These are phyloP conservation scores for Steatocranus sp. DNA, from an alignment of 2,797 vertebrate genomes.

Conservation along the genomic window DNA sequence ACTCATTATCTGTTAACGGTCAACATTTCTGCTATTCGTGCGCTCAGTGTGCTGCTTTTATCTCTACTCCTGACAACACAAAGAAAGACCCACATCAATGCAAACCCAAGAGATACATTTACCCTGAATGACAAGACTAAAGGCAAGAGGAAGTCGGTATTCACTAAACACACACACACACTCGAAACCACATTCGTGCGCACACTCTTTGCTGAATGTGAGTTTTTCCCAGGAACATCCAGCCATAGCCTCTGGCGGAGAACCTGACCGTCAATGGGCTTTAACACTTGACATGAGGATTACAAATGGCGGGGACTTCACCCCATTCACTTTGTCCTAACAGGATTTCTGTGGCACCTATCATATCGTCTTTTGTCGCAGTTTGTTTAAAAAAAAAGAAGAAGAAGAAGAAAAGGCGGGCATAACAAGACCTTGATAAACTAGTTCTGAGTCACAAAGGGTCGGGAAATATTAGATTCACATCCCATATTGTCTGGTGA, in stretches of 20 bases:
- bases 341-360: constrained; percentile 23
- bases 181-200: not conserved
- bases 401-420: not conserved
- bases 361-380: constrained; percentile 39
- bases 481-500: not conserved
- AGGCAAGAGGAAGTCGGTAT: not conserved
- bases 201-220: not conserved
- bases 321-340: constrained; percentile 11
- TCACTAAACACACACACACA: not conserved
- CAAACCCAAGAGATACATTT: constrained; percentile 2
- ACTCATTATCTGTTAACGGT: not conserved
- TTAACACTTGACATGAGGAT: constrained; percentile 28
- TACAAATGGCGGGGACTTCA: constrained; percentile 17
- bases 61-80: not conserved
- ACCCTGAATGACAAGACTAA: not conserved
- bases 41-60: not conserved
- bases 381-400: not conserved
- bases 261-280: constrained; percentile 36
- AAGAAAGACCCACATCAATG: not conserved
- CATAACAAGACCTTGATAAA: constrained; percentile 13
- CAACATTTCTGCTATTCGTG: not conserved
- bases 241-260: constrained; percentile 20
- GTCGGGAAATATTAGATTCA: not conserved
- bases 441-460: not conserved
- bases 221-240: constrained; percentile 10